Conservation (phyloP, 2,113 vertebrate species). For the Alosa alosa region DNA sequence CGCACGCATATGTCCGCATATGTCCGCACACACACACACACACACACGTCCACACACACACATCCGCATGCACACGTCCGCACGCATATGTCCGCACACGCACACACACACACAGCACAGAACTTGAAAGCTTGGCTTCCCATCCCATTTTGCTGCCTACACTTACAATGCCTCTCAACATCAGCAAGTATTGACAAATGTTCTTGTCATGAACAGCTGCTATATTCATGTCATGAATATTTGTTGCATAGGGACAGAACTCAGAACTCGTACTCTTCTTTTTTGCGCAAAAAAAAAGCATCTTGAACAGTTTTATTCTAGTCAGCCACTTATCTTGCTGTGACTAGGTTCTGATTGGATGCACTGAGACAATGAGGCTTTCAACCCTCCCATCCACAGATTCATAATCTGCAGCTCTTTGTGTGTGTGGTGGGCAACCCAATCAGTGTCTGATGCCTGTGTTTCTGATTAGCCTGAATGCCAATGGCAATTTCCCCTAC, state of each 20-base stretch:
- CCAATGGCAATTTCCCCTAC: slow-evolving; percentile 20
- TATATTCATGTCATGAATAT: neutral
- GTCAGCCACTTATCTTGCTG: neutral
- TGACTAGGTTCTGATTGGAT: slow-evolving; percentile 13
- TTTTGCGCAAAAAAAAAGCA: neutral
- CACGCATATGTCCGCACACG: neutral
- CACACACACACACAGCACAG: slow-evolving; percentile 7
- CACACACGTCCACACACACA: neutral
- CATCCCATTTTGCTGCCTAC: neutral
- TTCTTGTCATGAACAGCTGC: slow-evolving; percentile 5
- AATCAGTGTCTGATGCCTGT: neutral
- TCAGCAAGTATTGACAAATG: slow-evolving; percentile 4
- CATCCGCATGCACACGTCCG: neutral
- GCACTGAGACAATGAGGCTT: slow-evolving; percentile 5
- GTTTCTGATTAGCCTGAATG: slow-evolving; percentile 8
- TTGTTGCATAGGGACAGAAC: neutral
- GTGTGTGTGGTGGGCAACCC: neutral
- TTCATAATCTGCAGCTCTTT: neutral
- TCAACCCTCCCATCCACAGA: neutral
- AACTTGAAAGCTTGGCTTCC: neutral
- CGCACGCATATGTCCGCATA: neutral
- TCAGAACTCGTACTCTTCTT: neutral
- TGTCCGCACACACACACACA: slow-evolving; percentile 7
- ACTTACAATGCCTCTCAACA: neutral
- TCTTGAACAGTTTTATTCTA: slow-evolving; percentile 6